Percentiles rank a stretch among this genome's conserved stretches.
Evolutionary conservation across 2,797 vertebrate genomes (phyloP).

Genomic region (Chloroceryle amazona): DNA sequence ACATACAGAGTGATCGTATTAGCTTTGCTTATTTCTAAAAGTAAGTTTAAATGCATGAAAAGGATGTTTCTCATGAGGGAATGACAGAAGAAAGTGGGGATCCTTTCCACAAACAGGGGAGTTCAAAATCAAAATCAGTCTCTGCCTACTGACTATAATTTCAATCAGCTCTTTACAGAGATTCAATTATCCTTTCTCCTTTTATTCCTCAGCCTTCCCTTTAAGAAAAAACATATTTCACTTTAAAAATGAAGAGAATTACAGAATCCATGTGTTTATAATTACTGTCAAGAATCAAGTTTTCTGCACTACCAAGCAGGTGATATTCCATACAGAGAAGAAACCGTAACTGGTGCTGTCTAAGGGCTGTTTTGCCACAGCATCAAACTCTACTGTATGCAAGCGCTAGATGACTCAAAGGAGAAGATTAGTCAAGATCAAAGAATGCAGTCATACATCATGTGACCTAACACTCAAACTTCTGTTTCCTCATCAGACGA

Average conservation of each 20-base stretch:
- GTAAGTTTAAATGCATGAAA: not conserved
- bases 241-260: not conserved
- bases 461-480: conserved; percentile 13
- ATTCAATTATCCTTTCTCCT: not conserved
- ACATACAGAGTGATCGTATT: not conserved
- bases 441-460: not conserved
- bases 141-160: not conserved
- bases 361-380: not conserved
- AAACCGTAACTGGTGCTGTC: not conserved
- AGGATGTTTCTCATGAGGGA: not conserved
- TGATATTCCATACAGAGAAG: not conserved
- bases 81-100: not conserved
- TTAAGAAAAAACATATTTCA: not conserved
- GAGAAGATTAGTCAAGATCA: conserved; percentile 53
- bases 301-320: not conserved
- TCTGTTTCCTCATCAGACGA: not conserved
- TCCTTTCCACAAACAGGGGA: not conserved
- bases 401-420: not conserved
- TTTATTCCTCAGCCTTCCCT: not conserved
- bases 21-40: not conserved
- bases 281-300: not conserved
- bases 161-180: not conserved
- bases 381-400: not conserved
- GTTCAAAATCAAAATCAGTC: not conserved
- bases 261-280: not conserved